phyloP scores from a whole-genome alignment of 2,113 vertebrate genomes.

The Notechis scutatus region DNA sequence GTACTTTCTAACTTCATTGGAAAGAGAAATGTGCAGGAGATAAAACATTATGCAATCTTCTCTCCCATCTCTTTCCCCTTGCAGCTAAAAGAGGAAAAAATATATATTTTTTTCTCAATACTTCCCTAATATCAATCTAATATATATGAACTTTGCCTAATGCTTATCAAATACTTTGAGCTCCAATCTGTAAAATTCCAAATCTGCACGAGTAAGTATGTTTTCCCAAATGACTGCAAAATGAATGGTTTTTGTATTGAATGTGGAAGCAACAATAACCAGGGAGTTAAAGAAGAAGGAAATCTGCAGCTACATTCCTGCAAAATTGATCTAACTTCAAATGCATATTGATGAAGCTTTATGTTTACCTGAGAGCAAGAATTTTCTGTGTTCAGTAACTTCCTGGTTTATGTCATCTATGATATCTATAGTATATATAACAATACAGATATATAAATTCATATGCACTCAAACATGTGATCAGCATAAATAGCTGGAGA shows the following conservation, averaged over 20 bases:
- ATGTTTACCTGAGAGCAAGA: background rate
- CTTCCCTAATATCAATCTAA: background rate
- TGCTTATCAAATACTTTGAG: background rate
- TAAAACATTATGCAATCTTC: background rate
- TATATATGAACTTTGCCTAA: background rate
- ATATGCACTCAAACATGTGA: slow-evolving; percentile 40
- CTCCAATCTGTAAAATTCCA: background rate
- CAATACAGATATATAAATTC: slow-evolving; percentile 4
- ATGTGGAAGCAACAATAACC: background rate
- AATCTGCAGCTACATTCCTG: background rate
- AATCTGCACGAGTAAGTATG: background rate
- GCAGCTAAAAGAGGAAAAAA: background rate
- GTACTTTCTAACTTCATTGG: background rate
- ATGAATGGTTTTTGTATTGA: background rate
- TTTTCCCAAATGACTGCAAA: background rate
- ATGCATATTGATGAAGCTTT: background rate
- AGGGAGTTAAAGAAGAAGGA: background rate
- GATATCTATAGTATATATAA: slow-evolving; percentile 26
- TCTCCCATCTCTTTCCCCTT: background rate
- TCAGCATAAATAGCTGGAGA: slow-evolving; percentile 34
- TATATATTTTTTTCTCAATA: background rate
- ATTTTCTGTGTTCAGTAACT: background rate
- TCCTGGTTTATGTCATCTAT: background rate
- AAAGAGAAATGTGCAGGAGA: background rate
- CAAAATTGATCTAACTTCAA: background rate